Evolutionary conservation across 1,140 invertebrate genomes (phyloP), one percentile per base, ranked within the genome.

Genomic region (Trissolcus basalis): DNA sequence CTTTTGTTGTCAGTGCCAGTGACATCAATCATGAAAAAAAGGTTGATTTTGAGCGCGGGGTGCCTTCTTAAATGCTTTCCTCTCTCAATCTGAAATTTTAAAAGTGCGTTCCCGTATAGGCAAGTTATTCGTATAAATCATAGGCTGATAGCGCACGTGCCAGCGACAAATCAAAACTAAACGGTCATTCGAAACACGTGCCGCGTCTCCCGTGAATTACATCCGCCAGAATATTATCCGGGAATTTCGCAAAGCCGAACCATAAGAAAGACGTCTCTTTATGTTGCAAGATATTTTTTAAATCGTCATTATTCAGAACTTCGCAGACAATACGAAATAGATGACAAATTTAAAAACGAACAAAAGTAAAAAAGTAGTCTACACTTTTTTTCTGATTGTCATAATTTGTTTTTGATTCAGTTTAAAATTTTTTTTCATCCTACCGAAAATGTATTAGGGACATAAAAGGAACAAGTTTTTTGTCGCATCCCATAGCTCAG

Each of bases 141-240:
- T 76, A 48, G 47, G 59, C 65, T 65, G 65, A 70, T 70, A 56
- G 73, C 60, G 60, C 73, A 76, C 73, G 65, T 76, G 60, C 48
- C 49, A 53, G 19, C 60, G 73, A 76, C 73, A 77, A 77, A 77
- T 77, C 74, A 71, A 77, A 77, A 67, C 67, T 77, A 68, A 77
- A 71, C 61, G 74, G 61, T 77, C 74, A 77, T 77, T 77, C 67
- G 67, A 77, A 71, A 77, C 74, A 77, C 74, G 74, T 77, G 74
- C 74, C 67, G 63, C 68, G 68, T 67, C 56, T 71, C 53, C 51
- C 44, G 56, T 71, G 74, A 77, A 72, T 77, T 76, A 76, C 65
- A 70, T 51, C 54, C 65, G 41, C 43, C 53, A 69, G 64, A 76
- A 76, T 76, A 70, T 76, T 70, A 76, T 67, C 43, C 61, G 11